These are phyloP conservation scores for Rhadinocentrus ornatus DNA, from an alignment of 2,797 vertebrate species.

Conservation along the genomic window DNA sequence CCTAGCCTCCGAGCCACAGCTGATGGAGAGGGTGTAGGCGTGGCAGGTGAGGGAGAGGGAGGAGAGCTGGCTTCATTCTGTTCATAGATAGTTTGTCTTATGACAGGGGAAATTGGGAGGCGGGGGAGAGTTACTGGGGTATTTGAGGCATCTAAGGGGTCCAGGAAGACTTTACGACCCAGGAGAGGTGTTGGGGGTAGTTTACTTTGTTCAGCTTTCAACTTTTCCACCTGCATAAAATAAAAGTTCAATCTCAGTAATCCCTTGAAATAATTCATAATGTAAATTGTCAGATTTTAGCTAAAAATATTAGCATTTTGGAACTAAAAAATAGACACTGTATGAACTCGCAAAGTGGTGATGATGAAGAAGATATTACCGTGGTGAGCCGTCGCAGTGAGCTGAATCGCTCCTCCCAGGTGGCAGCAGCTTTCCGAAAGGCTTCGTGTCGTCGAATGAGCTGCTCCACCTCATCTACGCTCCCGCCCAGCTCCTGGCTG, in stretches of 20 bases:
- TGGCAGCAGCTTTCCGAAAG: conserved; percentile 91
- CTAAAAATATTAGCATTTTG: neutral
- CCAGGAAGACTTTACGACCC: conserved; percentile 91
- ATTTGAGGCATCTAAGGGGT: conserved; percentile 81
- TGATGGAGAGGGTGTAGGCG: conserved; percentile 70
- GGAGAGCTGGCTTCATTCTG: conserved; percentile 80
- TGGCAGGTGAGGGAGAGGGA: conserved; percentile 68
- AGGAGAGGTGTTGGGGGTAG: conserved; percentile 91
- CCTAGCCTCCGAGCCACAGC: conserved; percentile 68
- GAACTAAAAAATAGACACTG: neutral
- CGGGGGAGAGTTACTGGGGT: conserved; percentile 75
- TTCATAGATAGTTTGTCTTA: conserved; percentile 86
- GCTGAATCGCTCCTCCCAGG: conserved; percentile 97
- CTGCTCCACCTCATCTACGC: conserved; percentile 96
- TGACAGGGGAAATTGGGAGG: conserved; percentile 78
- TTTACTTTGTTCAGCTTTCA: conserved; percentile 90
- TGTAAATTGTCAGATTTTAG: neutral
- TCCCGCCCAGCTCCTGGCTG: conserved; percentile 91
- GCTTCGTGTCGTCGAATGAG: conserved; percentile 93
- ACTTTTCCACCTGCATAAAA: conserved; percentile 87
- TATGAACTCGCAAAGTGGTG: neutral
- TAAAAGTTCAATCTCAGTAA: neutral
- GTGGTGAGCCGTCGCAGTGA: conserved; percentile 92
- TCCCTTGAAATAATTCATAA: neutral
- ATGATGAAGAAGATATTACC: conserved; percentile 67